Evolutionary conservation across 2,888 invertebrate species (phyloP), one percentile per base, ranked within the genome.

Genomic region (Cenopis cana): DNA sequence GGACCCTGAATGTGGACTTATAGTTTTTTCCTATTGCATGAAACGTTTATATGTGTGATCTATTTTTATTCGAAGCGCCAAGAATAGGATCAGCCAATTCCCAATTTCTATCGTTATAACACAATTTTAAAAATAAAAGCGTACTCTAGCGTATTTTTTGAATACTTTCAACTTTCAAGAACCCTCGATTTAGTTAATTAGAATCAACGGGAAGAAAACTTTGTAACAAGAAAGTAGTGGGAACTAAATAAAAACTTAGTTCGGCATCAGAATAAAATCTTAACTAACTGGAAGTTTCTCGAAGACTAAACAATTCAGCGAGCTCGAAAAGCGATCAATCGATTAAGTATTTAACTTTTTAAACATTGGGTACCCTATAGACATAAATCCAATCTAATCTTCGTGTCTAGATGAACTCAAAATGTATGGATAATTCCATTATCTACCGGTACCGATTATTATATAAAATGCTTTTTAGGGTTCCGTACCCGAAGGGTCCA

Each of bases 141-240:
- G 8, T 50, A 38, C 6, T n/a, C 3, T 11, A 54, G 10, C 10
- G 38, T 0, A n/a, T 64, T 20, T 38, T 52, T 54, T 12, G 18
- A 64, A 64, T 38, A n/a, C 36, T 64, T 64, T 64, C 38, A 54
- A 64, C 52, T 38, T 36, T 62, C 14, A 38, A 52, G 6, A 54
- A 38, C n/a, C n/a, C 14, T 60, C 49, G 33, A 14, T 50, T 52
- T 41, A 41, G 38, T 54, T 46, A 59, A 70, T 70, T 70, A 65
- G 46, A 56, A 65, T 52, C 41, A 38, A 17, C 38, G 11, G 36
- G 17, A 14, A n/a, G 49, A 50, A 52, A 36, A 62, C 52, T 57
- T 57, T 46, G 17, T 59, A 68, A 64, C 41, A 70, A 65, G 52
- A 54, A 65, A 65, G 50, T 57, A 50, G n/a, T n/a, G 17, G 56